Evolutionary conservation across 2,113 vertebrate genomes (phyloP), one percentile per base, ranked within the genome.

Genomic region (Anarhynchus alexandrinus): DNA sequence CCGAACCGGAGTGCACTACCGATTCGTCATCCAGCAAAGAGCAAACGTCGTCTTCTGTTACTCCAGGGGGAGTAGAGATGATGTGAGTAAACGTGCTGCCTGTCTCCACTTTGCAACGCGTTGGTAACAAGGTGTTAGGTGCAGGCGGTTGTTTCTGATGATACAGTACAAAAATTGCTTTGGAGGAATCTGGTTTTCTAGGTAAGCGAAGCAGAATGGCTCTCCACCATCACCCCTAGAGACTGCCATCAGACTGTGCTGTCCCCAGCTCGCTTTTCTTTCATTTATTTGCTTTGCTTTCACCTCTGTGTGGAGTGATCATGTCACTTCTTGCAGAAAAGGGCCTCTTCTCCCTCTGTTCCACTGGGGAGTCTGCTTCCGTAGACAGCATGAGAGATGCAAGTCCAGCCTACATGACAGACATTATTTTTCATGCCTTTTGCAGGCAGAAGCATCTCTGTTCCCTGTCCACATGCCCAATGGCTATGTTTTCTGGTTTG

Each of bases 1-100:
- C 98, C 0, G 99, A 98, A 70, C 98, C 98, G 6, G 98, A 98
- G 91, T 96, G 98, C 83, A 90, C 98, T 80, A 98, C 99, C 0
- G 99, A 99, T 88, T 99, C 98, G 27, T 98, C 98, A 5, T 98
- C 98, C 96, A 98, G 98, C 98, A 98, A 98, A 84, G 99, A 99
- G 80, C 99, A 98, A 52, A 97, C 96, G 1, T 94, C 97, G 8
- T 98, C 98, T 30, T 98, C 97, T 65, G 91, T 97, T 78, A 97
- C 97, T 64, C 94, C 98, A 38, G 98, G 97, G 88, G 98, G 92
- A 78, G 96, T 96, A 16, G 98, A 98, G 73, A 97, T 98, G 92
- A 96, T 98, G 99, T 99, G 96, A 98, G 99, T 98, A 92, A 55
- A 17, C 10, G 5, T 10, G 4, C 36, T 80, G 74, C 66, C 62